Percentiles rank a stretch among this genome's conserved stretches.
These are phyloP conservation scores for Tachycineta bicolor DNA, from an alignment of 2,113 vertebrate species.

Conservation along the genomic window DNA sequence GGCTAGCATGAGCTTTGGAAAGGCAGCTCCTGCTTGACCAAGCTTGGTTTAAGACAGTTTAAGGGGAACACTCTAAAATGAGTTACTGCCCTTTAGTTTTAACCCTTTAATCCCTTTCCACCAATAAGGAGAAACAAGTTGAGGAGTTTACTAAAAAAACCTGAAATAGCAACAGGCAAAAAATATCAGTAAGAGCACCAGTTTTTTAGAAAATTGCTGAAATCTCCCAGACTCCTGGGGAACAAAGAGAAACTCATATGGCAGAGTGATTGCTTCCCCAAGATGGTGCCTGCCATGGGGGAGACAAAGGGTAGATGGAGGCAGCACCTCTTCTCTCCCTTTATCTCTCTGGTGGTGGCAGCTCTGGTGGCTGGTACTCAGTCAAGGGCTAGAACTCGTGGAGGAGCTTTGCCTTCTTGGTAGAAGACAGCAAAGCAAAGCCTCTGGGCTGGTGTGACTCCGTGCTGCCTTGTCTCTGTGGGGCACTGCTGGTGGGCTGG, in stretches of 20 bases:
- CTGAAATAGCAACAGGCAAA: neutral
- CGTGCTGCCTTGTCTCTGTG: accelerated
- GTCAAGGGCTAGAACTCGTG: accelerated
- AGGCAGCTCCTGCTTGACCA: neutral
- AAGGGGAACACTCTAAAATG: neutral
- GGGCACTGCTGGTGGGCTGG: neutral
- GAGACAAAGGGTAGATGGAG: neutral
- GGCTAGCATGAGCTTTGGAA: neutral
- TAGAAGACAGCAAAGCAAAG: neutral
- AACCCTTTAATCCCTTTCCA: neutral
- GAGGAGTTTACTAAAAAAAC: neutral
- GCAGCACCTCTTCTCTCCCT: neutral
- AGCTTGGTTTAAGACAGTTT: neutral
- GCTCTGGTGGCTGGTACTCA: neutral
- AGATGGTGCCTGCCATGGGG: accelerated
- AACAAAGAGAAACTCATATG: neutral
- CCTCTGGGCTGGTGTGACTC: neutral
- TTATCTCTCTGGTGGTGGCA: too few species aligned
- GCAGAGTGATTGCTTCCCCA: accelerated
- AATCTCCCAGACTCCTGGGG: neutral
- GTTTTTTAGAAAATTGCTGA: neutral
- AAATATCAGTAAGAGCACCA: neutral
- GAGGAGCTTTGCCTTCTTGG: neutral
- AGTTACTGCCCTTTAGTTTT: neutral
- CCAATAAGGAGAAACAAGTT: neutral